phyloP scores from a whole-genome alignment of 1,140 invertebrate genomes.

The Steinernema khuongi region DNA sequence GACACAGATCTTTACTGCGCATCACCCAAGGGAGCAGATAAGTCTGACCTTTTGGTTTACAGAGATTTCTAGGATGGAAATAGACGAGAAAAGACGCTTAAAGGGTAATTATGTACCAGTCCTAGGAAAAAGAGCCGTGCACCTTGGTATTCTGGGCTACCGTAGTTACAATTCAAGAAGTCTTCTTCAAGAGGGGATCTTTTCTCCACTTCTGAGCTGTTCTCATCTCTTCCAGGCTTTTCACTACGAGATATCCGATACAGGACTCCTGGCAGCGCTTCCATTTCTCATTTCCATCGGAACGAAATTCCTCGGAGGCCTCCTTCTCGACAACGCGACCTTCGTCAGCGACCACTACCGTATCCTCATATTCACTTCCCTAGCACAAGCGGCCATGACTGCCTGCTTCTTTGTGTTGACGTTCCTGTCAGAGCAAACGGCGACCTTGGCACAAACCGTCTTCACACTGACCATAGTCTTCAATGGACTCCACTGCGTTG shows the following conservation, averaged over 20 bases:
- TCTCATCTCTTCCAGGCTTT: background rate
- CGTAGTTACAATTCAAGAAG: too few species aligned
- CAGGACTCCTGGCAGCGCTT: background rate
- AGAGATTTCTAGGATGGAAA: too few species aligned
- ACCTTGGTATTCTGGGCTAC: too few species aligned
- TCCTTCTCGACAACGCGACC: background rate
- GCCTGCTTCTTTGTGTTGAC: background rate
- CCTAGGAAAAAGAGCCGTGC: too few species aligned
- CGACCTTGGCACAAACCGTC: background rate
- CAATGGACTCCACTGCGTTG: conserved; percentile 2
- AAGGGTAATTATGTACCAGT: too few species aligned
- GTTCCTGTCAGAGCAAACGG: background rate
- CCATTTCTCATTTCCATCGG: background rate
- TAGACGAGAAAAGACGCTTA: too few species aligned
- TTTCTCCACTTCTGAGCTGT: too few species aligned
- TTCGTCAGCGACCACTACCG: background rate
- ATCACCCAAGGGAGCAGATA: too few species aligned
- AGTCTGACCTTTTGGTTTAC: too few species aligned
- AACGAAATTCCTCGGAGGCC: background rate
- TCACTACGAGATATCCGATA: background rate
- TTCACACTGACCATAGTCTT: conserved; percentile 8
- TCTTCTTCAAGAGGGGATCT: too few species aligned
- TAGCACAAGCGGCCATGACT: background rate
- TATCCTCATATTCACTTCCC: background rate
- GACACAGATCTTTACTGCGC: too few species aligned